Evolutionary conservation across 2,888 invertebrate species (phyloP).

Genomic region (Aspidiotus rigidus): DNA sequence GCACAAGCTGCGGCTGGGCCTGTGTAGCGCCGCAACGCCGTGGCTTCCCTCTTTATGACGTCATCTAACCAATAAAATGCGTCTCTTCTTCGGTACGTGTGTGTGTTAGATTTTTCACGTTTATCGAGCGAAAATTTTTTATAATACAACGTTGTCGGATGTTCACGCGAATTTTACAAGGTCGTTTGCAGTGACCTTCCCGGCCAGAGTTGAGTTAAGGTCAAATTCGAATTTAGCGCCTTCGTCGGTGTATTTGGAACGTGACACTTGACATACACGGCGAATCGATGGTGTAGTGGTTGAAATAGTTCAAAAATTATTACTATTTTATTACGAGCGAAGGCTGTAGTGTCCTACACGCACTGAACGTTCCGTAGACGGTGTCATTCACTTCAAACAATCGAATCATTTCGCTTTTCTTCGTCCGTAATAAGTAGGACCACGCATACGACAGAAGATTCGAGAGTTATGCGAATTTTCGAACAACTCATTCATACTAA

Average conservation of each 20-base stretch:
- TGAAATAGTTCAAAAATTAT: too few species aligned
- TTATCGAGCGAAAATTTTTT: slow-evolving; percentile 16
- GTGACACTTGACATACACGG: background rate
- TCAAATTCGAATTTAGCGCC: slow-evolving; percentile 1
- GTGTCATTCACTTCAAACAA: too few species aligned
- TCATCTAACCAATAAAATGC: slow-evolving; percentile 22
- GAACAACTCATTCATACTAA: too few species aligned
- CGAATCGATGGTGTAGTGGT: too few species aligned
- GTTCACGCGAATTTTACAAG: slow-evolving; percentile 19
- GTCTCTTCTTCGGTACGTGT: slow-evolving; percentile 2
- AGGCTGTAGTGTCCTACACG: too few species aligned
- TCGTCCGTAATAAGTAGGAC: too few species aligned
- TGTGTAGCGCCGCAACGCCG: background rate
- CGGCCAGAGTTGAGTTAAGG: slow-evolving; percentile 22
- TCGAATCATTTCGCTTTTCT: too few species aligned
- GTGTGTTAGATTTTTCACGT: background rate
- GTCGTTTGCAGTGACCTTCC: slow-evolving; percentile 30
- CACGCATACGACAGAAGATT: too few species aligned
- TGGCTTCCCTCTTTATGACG: slow-evolving; percentile 16
- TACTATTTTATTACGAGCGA: too few species aligned
- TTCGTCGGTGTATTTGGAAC: background rate
- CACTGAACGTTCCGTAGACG: too few species aligned
- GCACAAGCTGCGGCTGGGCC: too few species aligned
- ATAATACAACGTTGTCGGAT: slow-evolving; percentile 29
- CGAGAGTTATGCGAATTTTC: too few species aligned